These are phyloP conservation scores for Perognathus longimembris DNA, from an alignment of 2,113 vertebrate genomes.

Conservation along the genomic window DNA sequence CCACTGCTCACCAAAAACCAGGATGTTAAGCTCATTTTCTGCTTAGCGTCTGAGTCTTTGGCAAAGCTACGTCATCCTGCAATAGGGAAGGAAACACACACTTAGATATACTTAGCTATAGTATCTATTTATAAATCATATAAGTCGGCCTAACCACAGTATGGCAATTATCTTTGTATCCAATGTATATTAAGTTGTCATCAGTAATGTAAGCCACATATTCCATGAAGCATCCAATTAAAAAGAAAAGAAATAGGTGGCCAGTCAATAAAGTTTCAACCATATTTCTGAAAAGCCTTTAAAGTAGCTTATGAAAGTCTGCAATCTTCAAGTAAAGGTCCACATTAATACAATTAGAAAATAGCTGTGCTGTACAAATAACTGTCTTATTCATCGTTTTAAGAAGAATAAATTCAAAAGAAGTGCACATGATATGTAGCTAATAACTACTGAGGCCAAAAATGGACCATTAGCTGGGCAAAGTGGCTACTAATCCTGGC, in stretches of 20 bases:
- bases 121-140: slow-evolving; percentile 68
- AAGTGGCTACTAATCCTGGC: too few relatives aligned
- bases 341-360: slow-evolving; percentile 43
- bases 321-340: slow-evolving; percentile 54
- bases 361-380: slow-evolving; percentile 8
- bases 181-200: slow-evolving; percentile 83
- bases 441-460: slow-evolving; percentile 42
- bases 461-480: background rate
- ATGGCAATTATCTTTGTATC: slow-evolving; percentile 35
- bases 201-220: slow-evolving; percentile 4
- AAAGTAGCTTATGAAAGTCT: background rate
- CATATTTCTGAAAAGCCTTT: slow-evolving; percentile 43
- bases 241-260: slow-evolving; percentile 24
- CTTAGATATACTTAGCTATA: slow-evolving; percentile 81
- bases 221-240: slow-evolving; percentile 44
- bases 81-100: slow-evolving; percentile 78
- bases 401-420: slow-evolving; percentile 20
- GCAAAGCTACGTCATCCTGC: slow-evolving; percentile 94
- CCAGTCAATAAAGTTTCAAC: slow-evolving; percentile 54
- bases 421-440: background rate
- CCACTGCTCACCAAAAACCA: slow-evolving; percentile 99
- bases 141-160: slow-evolving; percentile 66
- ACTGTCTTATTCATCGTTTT: slow-evolving; percentile 8
- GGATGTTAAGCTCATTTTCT: slow-evolving; percentile 98
- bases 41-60: slow-evolving; percentile 87